Percentiles rank a stretch among this genome's conserved stretches.
These are phyloP conservation scores for Isurus oxyrinchus DNA, from an alignment of 2,113 vertebrate genomes.

Conservation along the genomic window DNA sequence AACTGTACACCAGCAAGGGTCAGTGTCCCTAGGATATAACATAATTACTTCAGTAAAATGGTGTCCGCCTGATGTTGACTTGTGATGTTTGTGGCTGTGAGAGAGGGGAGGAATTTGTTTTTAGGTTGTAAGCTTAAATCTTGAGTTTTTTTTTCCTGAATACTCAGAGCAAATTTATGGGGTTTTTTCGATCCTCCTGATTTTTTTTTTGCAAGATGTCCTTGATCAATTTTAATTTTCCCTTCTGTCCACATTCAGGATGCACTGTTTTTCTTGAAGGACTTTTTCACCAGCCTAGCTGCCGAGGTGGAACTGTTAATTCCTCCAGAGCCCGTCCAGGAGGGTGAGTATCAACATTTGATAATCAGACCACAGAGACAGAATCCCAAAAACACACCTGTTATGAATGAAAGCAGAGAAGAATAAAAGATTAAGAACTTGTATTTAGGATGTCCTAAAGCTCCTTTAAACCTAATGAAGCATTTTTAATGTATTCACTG, in stretches of 20 bases:
- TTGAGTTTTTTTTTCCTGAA: not conserved
- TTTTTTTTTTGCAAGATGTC: not conserved
- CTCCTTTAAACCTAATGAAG: not conserved
- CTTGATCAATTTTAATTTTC: not conserved
- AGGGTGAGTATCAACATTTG: conserved; percentile 58
- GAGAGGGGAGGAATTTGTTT: not conserved
- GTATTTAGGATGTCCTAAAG: not conserved
- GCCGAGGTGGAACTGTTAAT: conserved; percentile 85
- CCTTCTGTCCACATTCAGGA: conserved; percentile 61
- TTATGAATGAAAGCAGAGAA: not conserved
- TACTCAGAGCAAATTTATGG: not conserved
- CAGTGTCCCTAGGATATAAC: not conserved
- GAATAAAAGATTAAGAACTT: not conserved
- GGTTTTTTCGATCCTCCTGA: not conserved
- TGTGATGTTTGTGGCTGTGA: not conserved
- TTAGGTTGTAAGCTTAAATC: not conserved
- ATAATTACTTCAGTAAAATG: not conserved
- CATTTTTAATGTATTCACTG: not conserved
- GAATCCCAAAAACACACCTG: not conserved
- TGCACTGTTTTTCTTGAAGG: conserved; percentile 95
- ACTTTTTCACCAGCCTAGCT: conserved; percentile 88
- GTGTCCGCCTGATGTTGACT: no score
- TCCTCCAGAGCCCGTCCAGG: conserved; percentile 71
- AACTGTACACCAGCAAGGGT: no score
- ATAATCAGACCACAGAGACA: not conserved